Evolutionary conservation across 2,113 vertebrate genomes (phyloP).

Genomic region (Cyanoliseus patagonus): DNA sequence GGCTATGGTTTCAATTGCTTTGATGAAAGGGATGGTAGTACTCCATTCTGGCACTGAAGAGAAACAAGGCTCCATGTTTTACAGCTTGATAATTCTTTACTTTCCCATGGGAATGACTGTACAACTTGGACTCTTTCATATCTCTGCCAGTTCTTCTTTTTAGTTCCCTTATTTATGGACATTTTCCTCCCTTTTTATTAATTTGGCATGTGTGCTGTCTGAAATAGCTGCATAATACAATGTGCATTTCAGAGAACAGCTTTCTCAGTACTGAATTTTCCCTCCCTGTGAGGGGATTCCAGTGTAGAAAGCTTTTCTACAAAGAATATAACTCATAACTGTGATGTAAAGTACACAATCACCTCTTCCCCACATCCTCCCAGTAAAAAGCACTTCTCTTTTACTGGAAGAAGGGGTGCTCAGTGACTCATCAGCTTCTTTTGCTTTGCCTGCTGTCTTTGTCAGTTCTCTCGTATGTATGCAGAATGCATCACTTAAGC

Average conservation of each 20-base stretch:
- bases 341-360: neutral
- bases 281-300: neutral
- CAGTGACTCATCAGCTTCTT: neutral
- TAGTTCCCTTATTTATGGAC: neutral
- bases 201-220: neutral
- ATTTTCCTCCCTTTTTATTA: neutral
- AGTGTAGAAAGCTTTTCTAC: neutral
- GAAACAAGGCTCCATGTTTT: neutral
- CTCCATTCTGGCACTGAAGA: neutral
- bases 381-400: neutral
- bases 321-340: neutral
- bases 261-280: neutral
- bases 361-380: neutral
- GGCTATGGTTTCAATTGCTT: neutral
- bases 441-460: neutral
- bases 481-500: accelerated
- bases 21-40: neutral
- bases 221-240: neutral
- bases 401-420: neutral
- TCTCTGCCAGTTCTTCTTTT: neutral
- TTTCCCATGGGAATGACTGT: neutral
- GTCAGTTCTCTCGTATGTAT: neutral
- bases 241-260: neutral
- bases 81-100: neutral
- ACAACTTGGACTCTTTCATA: neutral